Evolutionary conservation across 2,797 vertebrate species (phyloP).

Genomic region (Zalophus californianus): DNA sequence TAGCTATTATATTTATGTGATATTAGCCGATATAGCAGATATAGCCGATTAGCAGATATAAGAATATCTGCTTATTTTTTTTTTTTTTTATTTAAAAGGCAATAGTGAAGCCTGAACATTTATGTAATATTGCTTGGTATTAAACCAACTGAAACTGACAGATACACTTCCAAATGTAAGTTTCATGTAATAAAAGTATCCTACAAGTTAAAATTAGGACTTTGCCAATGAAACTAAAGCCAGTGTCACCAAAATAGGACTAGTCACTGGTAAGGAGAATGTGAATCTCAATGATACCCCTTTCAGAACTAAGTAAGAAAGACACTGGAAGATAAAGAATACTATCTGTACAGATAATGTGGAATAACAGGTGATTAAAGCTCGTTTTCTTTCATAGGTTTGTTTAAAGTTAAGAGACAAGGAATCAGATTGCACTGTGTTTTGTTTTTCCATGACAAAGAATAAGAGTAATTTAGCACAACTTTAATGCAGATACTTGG

Average conservation of each 20-base stretch:
- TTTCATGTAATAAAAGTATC: not conserved
- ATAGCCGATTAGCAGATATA: not conserved
- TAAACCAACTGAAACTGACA: not conserved
- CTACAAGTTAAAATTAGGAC: not conserved
- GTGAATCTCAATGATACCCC: not conserved
- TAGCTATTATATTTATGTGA: not conserved
- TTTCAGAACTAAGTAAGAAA: slow-evolving; percentile 8
- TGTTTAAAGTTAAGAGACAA: not conserved
- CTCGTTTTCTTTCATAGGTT: not conserved
- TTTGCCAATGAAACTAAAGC: not conserved
- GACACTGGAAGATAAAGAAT: not conserved
- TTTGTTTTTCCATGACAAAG: not conserved
- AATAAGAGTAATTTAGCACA: not conserved
- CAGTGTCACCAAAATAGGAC: not conserved
- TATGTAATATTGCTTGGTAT: not conserved
- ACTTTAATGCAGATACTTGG: not conserved
- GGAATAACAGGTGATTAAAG: not conserved
- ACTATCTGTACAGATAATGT: not conserved
- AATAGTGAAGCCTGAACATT: not conserved
- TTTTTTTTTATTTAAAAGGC: slow-evolving; percentile 18
- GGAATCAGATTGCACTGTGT: not conserved
- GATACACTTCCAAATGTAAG: not conserved
- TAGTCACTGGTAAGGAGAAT: not conserved
- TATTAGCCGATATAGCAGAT: not conserved
- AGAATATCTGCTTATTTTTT: not conserved